A percentile compares a stretch with the other conserved stretches of the same genome.
Evolutionary conservation across 2,888 invertebrate species (phyloP).

Genomic region (Poecilus cupreus): DNA sequence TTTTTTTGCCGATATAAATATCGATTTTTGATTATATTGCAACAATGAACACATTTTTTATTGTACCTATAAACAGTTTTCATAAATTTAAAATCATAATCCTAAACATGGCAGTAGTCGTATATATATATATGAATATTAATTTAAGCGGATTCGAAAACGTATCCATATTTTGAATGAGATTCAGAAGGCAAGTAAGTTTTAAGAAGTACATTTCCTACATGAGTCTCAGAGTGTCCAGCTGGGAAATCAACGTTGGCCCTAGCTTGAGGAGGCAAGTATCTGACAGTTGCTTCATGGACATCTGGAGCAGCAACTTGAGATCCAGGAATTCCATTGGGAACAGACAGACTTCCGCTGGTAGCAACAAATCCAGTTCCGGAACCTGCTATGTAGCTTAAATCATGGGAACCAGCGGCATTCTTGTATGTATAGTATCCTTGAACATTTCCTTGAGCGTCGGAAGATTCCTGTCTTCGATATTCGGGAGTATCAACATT

Average conservation of each 20-base stretch:
- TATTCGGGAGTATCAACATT: slow-evolving; percentile 65
- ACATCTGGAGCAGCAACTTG: slow-evolving; percentile 27
- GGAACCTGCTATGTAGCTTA: slow-evolving; percentile 62
- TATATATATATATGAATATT: background rate
- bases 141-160: slow-evolving; percentile 34
- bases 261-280: slow-evolving; percentile 31
- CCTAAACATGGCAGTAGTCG: slow-evolving; percentile 25
- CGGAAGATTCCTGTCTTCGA: slow-evolving; percentile 65
- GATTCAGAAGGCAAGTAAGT: slow-evolving; percentile 36
- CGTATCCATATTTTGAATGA: slow-evolving; percentile 38
- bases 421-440: slow-evolving; percentile 66
- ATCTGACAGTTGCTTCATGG: background rate
- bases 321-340: slow-evolving; percentile 62
- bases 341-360: slow-evolving; percentile 68
- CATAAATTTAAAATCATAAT: background rate
- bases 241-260: background rate
- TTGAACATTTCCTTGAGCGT: slow-evolving; percentile 65
- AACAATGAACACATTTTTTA: slow-evolving; percentile 55
- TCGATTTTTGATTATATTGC: slow-evolving; percentile 40
- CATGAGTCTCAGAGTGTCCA: slow-evolving; percentile 5
- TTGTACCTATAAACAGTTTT: slow-evolving; percentile 27
- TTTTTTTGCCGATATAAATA: slow-evolving; percentile 38
- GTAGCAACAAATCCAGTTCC: slow-evolving; percentile 66
- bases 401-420: slow-evolving; percentile 63
- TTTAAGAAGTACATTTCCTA: slow-evolving; percentile 28